Evolutionary conservation across 2,797 vertebrate genomes (phyloP), one percentile per base, ranked within the genome.

Genomic region (Tapirus indicus): DNA sequence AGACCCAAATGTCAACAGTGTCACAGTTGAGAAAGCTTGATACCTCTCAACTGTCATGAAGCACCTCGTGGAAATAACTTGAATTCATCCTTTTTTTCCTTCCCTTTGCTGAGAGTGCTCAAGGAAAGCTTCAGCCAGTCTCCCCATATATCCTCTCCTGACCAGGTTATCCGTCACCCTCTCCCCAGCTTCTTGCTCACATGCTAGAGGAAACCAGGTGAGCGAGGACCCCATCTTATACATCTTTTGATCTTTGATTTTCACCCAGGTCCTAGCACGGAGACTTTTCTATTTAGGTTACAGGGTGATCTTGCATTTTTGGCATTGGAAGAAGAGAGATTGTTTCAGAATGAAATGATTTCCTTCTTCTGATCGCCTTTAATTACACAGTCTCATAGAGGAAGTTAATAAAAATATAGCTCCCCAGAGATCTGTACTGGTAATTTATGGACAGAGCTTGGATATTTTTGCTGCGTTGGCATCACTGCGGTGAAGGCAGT

Each of bases 341-440:
- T 52, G 83, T 77, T 96, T 94, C 52, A 82, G 83, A 75, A 94
- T 77, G 66, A 94, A 92, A 32, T 92, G 4, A 32, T 71, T 92
- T 90, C 71, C 52, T 60, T 83, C 69, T 84, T 77, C 35, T 77
- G 25, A 38, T 92, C 54, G 60, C 52, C 69, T 91, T 71, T 82
- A 88, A 38, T 77, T 88, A 47, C 64, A 83, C 25, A 90, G 88
- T 88, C 35, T 23, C 68, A 52, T 21, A 25, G 75, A 87, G 27
- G 82, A 54, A 80, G 49, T 74, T 91, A 68, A 75, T 80, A 52
- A 68, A 91, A 94, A 52, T 68, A 69, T 29, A 96, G 52, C 35
- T 82, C 41, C 60, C n/a, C 60, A 62, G 95, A 82, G 88, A 68
- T 35, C 60, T 83, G 35, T 38, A 13, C 41, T 82, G 88, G 77